These are phyloP conservation scores for Druceiella hillmani DNA, from an alignment of 2,888 invertebrate species.

Conservation along the genomic window DNA sequence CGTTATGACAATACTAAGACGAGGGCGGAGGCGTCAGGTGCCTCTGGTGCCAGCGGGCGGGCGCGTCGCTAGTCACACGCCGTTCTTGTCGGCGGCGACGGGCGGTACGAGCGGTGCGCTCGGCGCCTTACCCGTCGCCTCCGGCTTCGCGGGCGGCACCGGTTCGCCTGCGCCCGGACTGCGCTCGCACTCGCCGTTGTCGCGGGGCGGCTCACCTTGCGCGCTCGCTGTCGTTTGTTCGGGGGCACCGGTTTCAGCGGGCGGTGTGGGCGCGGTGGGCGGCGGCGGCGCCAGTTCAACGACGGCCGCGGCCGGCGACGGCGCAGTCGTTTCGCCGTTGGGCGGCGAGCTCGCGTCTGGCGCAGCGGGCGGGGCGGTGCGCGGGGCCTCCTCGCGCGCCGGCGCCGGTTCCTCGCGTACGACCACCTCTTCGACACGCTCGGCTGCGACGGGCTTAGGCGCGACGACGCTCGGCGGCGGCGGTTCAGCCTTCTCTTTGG, in stretches of 20 bases:
- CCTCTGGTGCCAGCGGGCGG: too few relatives aligned
- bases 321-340: slow-evolving; percentile 2
- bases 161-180: background rate
- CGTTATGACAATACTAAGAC: too few relatives aligned
- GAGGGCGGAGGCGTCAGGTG: too few relatives aligned
- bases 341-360: slow-evolving; percentile 14
- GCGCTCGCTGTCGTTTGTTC: background rate
- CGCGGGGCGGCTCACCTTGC: background rate
- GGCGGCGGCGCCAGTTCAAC: slow-evolving; percentile 10
- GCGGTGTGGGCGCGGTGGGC: slow-evolving; percentile 26
- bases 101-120: background rate
- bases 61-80: background rate
- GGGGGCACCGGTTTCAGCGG: slow-evolving; percentile 17
- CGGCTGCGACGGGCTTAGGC: background rate
- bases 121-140: background rate
- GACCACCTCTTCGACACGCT: background rate
- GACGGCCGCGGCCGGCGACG: slow-evolving; percentile 17
- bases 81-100: background rate
- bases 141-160: background rate
- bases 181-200: background rate
- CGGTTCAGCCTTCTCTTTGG: background rate
- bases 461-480: background rate
- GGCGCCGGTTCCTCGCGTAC: background rate
- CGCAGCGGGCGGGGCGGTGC: slow-evolving; percentile 11
- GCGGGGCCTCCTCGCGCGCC: slow-evolving; percentile 23